Percentiles rank a stretch among this genome's conserved stretches.
Conservation (phyloP, 92 coral and sea anemone species). For the Siderastrea radians region DNA sequence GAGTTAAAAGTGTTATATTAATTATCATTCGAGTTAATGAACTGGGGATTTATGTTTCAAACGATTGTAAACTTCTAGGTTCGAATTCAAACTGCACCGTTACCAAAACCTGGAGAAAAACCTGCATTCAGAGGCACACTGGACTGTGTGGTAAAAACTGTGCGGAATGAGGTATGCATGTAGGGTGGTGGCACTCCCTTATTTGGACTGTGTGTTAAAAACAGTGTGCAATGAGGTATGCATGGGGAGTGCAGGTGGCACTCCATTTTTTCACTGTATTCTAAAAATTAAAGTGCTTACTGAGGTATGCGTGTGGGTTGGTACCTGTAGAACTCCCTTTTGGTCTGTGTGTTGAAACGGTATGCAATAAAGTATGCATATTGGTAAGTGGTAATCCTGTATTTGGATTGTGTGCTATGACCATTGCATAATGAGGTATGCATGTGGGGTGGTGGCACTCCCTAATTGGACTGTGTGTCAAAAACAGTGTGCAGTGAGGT, state of each 20-base stretch:
- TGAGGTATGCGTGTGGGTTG: too few species aligned
- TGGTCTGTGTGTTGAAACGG: conserved; percentile 25
- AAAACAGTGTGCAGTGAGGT: conserved; percentile 46
- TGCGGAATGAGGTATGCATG: conserved; percentile 32
- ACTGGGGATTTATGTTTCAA: neutral
- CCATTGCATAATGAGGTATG: conserved; percentile 41
- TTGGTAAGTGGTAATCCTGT: too few species aligned
- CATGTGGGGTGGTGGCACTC: too few species aligned
- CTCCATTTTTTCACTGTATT: too few species aligned
- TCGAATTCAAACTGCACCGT: conserved; percentile 45
- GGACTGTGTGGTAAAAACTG: conserved; percentile 28
- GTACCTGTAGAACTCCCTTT: too few species aligned
- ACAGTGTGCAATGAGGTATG: conserved; percentile 43
- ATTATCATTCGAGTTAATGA: neutral
- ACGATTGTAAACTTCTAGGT: conserved; percentile 2
- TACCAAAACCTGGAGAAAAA: conserved; percentile 47
- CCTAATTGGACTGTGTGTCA: too few species aligned
- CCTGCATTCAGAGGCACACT: conserved; percentile 33
- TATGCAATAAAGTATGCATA: conserved; percentile 25
- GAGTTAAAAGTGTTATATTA: neutral
- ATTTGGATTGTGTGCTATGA: neutral
- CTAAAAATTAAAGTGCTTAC: too few species aligned
- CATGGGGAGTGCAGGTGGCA: too few species aligned
- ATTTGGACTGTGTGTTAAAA: neutral
- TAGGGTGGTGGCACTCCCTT: too few species aligned